Evolutionary conservation across 2,888 invertebrate genomes (phyloP).

Genomic region (Cyrtodaria siliqua): DNA sequence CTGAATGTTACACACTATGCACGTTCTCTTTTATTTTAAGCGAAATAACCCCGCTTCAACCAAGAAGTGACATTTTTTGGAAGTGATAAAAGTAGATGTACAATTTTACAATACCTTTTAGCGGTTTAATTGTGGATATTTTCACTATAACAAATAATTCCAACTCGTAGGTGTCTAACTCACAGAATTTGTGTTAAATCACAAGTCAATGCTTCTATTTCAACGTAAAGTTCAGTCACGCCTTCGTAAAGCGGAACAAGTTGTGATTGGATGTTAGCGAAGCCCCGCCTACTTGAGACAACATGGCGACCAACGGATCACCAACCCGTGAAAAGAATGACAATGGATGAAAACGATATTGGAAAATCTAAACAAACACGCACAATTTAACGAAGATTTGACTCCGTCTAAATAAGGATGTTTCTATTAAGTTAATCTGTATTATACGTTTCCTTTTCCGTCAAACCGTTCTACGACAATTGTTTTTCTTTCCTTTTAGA

Average conservation of each 20-base stretch:
- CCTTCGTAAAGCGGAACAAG: constrained; percentile 13
- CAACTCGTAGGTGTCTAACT: constrained; percentile 61
- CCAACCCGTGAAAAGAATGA: constrained; percentile 3
- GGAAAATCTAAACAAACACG: not conserved
- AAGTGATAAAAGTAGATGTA: constrained; percentile 54
- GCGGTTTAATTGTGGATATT: constrained; percentile 60
- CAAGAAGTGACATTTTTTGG: constrained; percentile 15
- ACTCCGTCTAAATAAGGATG: not conserved
- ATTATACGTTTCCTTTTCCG: not conserved
- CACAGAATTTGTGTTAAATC: constrained; percentile 63
- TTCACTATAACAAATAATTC: constrained; percentile 61
- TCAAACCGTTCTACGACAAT: too few relatives aligned
- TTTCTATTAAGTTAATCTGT: not conserved
- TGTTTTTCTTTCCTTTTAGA: too few relatives aligned
- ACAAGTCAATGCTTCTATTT: constrained; percentile 57
- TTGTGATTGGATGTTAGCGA: constrained; percentile 35
- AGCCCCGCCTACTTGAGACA: constrained; percentile 38
- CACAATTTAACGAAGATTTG: not conserved
- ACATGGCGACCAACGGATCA: constrained; percentile 19
- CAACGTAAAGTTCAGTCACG: constrained; percentile 33
- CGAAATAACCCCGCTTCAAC: not conserved
- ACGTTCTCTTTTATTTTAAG: constrained; percentile 4
- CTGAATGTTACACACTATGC: not conserved
- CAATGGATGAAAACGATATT: not conserved
- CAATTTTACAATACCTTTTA: constrained; percentile 67